phyloP scores from a whole-genome alignment of 2,113 vertebrate genomes.

The Laticauda laticaudata region DNA sequence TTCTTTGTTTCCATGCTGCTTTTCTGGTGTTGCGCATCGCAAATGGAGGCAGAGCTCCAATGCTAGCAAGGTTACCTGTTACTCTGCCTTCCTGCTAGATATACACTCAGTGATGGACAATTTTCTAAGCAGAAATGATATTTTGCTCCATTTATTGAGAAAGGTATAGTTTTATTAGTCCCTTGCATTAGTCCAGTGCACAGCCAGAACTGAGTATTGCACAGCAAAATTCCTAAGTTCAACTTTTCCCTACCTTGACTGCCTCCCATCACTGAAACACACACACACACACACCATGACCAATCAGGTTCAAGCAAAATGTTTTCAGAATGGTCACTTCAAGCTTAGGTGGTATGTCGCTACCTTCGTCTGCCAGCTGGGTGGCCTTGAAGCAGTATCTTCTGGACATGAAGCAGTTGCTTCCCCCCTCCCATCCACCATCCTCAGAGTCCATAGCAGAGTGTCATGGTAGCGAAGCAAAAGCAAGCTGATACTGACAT shows the following conservation, averaged over 20 bases:
- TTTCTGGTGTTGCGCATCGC: neutral
- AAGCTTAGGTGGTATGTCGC: neutral
- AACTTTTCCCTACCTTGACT: neutral
- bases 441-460: neutral
- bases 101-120: neutral
- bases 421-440: neutral
- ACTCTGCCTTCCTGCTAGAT: neutral
- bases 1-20: neutral
- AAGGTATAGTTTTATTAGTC: neutral
- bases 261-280: neutral
- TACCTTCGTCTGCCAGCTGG: neutral
- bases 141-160: neutral
- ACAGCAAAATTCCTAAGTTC: neutral
- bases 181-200: neutral
- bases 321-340: neutral
- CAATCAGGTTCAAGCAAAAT: neutral
- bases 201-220: neutral
- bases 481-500: neutral
- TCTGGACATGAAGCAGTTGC: neutral
- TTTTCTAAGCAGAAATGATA: neutral
- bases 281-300: neutral
- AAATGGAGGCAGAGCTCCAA: neutral
- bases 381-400: neutral
- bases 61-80: neutral
- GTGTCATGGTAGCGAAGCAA: neutral